A percentile compares a stretch with the other conserved stretches of the same genome.
phyloP scores from a whole-genome alignment of 1,140 invertebrate genomes.

The Leptinotarsa lineolata region DNA sequence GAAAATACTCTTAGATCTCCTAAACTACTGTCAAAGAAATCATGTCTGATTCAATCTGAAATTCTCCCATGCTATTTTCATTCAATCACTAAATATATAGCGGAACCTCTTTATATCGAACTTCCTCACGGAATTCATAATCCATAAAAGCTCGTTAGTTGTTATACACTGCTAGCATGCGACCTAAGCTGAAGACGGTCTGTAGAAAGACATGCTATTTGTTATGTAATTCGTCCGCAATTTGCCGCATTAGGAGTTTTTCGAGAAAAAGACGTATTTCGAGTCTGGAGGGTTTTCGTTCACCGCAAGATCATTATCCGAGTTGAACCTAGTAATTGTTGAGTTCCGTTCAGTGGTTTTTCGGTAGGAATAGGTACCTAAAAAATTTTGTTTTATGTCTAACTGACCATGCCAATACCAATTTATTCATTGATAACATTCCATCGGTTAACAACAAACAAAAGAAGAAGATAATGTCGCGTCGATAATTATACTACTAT shows the following conservation, averaged over 20 bases:
- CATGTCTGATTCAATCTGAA: too few species aligned
- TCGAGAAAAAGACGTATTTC: not conserved
- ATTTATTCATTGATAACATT: too few species aligned
- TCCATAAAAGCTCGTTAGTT: conserved; percentile 32
- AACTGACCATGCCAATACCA: too few species aligned
- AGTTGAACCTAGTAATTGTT: not conserved
- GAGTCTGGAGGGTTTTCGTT: not conserved
- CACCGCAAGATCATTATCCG: not conserved
- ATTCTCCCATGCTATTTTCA: not conserved
- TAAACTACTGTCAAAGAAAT: too few species aligned
- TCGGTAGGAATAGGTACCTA: too few species aligned
- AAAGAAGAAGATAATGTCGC: too few species aligned
- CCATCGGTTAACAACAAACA: too few species aligned
- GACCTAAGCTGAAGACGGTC: conserved; percentile 24
- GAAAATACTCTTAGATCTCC: too few species aligned
- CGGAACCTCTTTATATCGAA: conserved; percentile 15
- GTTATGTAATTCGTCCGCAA: conserved; percentile 28
- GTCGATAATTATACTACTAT: too few species aligned
- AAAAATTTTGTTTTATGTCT: too few species aligned
- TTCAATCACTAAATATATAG: not conserved
- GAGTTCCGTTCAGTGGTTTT: too few species aligned
- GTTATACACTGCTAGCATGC: conserved; percentile 30
- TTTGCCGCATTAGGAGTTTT: not conserved
- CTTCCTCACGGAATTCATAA: conserved; percentile 32
- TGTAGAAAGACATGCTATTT: conserved; percentile 27